Conservation (phyloP, 2,113 vertebrate species). For the Strix aluco region DNA sequence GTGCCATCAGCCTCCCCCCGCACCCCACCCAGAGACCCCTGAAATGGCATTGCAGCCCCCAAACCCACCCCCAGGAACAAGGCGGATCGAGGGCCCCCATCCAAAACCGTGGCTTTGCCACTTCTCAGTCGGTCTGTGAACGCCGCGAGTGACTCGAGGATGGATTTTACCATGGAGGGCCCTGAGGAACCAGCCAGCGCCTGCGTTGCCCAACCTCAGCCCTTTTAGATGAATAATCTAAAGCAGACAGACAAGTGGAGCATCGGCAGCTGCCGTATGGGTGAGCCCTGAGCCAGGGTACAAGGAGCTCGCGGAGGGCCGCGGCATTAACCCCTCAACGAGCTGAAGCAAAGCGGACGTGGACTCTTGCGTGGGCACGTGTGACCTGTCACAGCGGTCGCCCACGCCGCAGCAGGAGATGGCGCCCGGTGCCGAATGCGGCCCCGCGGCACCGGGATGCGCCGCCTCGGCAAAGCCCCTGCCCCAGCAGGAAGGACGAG, state of each 20-base stretch:
- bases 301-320: background rate
- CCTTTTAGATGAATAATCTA: background rate
- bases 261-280: background rate
- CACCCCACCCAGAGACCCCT: rapidly evolving
- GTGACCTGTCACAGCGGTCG: background rate
- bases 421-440: rapidly evolving
- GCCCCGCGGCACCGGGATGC: background rate
- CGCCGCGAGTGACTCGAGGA: rapidly evolving
- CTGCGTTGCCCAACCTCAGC: background rate
- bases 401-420: background rate
- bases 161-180: rapidly evolving
- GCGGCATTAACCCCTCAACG: background rate
- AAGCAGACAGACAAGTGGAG: rapidly evolving
- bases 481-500: background rate
- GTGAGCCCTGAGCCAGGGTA: background rate
- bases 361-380: background rate
- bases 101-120: rapidly evolving
- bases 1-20: rapidly evolving
- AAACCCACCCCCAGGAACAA: rapidly evolving
- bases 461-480: background rate
- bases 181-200: rapidly evolving
- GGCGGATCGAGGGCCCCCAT: background rate
- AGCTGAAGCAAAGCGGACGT: background rate
- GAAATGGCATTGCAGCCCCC: rapidly evolving
- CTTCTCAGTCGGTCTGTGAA: rapidly evolving